Evolutionary conservation across 2,113 vertebrate genomes (phyloP).

Genomic region (Ciconia stormi): DNA sequence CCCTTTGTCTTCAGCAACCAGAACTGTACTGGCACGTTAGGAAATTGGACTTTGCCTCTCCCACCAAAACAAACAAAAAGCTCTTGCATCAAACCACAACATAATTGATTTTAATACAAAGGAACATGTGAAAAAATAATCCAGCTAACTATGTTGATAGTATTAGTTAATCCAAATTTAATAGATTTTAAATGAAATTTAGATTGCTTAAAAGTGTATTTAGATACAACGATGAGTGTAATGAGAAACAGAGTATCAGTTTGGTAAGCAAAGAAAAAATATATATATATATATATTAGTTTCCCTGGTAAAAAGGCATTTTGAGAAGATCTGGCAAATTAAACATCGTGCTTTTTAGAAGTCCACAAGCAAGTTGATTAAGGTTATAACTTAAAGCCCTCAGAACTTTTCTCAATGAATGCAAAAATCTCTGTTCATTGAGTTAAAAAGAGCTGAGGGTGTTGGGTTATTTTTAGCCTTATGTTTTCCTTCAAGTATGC

Average conservation of each 20-base stretch:
- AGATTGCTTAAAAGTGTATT: conserved; percentile 64
- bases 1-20: conserved; percentile 48
- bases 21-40: conserved; percentile 64
- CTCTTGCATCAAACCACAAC: conserved; percentile 70
- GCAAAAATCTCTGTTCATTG: conserved; percentile 13
- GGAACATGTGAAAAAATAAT: conserved; percentile 65
- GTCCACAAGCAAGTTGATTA: conserved; percentile 46
- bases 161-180: conserved; percentile 66
- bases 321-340: conserved; percentile 43
- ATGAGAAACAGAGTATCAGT: conserved; percentile 49
- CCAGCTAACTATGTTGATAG: conserved; percentile 66
- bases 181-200: conserved; percentile 67
- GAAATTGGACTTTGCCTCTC: conserved; percentile 62
- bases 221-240: conserved; percentile 71
- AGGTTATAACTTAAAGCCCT: conserved; percentile 14
- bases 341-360: conserved; percentile 13
- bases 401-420: conserved; percentile 31
- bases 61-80: conserved; percentile 65
- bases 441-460: neutral
- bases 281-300: conserved; percentile 18
- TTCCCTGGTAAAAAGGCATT: conserved; percentile 66
- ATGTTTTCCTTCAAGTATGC: conserved; percentile 40
- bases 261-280: conserved; percentile 58
- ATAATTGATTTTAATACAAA: conserved; percentile 71
- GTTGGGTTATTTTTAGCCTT: neutral